Base-by-base conservation (phyloP, 2,797 vertebrate species). In the Pterois miles region DNA sequence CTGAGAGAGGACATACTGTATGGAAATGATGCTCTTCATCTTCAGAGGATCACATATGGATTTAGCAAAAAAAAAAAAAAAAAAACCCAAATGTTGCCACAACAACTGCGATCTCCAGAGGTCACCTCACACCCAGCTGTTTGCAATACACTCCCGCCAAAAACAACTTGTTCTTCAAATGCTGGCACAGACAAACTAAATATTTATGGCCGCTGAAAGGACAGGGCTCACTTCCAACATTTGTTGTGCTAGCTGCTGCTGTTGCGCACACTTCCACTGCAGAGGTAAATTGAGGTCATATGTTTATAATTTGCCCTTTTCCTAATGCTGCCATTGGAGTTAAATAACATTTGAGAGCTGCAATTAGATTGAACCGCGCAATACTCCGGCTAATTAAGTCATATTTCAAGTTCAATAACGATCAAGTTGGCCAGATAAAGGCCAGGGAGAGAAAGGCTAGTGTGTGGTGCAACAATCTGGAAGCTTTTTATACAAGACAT, bases 381-480 rank as follows among this genome's bases (percentile, higher is more conserved):
- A 91, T 90, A 86, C 86, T 88, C 77, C 40, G 20, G 90, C 88
- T 94, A 94, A 95, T 95, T 92, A 94, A 93, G 92, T 91, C 91
- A 92, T 92, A 92, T 92, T 94, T 94, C 93, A 93, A 88, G 88
- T 93, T 92, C 93, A 93, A 91, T 94, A 92, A 92, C 77, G 74
- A 91, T 91, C 90, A 86, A 80, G 79, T 46, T 34, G 76, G 90
- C 83, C 80, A 83, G 92, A 93, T 90, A 93, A 92, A 93, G 91
- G 89, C 88, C 87, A 88, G 89, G 50, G 68, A 71, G 82, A 54
- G 75, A 76, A 60, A 57, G 78, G 38, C 23, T 12, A 57, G 75
- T 12, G 83, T 48, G 83, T 25, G 66, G 40, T 10, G 60, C 65
- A 69, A 80, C 84, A 76, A 71, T 80, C 66, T 70, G 85, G 73